Evolutionary conservation across 2,113 vertebrate genomes (phyloP), one percentile per base, ranked within the genome.

Genomic region (Castor canadensis): DNA sequence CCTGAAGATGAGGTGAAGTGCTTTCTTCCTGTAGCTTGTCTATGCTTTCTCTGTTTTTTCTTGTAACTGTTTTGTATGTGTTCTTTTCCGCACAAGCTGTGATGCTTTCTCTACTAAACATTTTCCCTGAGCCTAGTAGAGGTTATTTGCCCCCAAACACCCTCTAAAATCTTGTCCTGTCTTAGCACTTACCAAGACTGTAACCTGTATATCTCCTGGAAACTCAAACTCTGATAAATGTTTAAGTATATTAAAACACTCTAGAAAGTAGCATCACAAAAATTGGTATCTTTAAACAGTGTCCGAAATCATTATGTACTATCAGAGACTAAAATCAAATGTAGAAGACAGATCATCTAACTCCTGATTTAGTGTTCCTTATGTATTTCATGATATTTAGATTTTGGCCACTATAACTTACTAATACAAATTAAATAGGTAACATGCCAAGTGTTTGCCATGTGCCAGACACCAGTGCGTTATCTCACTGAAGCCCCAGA

Each of bases 191-290:
- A 43, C 38, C 60, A 45, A 24, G 62, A 1, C n/a, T 75, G 22
- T 79, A 43, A 75, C 15, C 77, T 82, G 8, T 54, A 6, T 91
- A 3, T 81, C 24, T 89, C 52, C 40, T 72, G 30, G 83, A 69
- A 47, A 35, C 22, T 43, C 19, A 87, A 28, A 28, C 71, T 64
- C 40, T 94, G 79, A 60, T 84, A 92, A 79, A 38, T 66, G 35
- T 84, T 89, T 56, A 80, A 94, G 15, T 85, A 28, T 79, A 32
- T 94, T 76, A 89, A 49, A 92, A 64, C 40, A 13, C 54, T 89
- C 26, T 97, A 30, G 47, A 71, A 40, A 73, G n/a, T 71, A 22
- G 35, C 40, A 73, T 91, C 47, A 84, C 43, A 91, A 91, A 84
- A 79, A 79, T 52, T 73, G 32, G 10, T 89, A 92, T 87, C 38